Percentiles rank a stretch among this genome's conserved stretches.
Conservation (phyloP, 2,113 vertebrate genomes). For the Hippocampus barbouri region DNA sequence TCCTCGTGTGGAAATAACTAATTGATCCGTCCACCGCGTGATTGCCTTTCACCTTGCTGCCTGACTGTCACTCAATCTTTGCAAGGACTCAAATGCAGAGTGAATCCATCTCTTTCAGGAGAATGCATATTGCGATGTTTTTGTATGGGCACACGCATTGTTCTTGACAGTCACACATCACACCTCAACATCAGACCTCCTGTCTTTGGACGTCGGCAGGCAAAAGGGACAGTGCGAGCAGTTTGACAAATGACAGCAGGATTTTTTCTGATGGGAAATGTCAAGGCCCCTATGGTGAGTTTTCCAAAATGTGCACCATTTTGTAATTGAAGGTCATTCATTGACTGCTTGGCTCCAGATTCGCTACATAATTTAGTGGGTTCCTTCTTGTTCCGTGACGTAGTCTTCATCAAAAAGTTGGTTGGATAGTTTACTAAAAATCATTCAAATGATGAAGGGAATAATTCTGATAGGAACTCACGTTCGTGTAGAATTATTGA, state of each 20-base stretch:
- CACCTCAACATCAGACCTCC: slow-evolving; percentile 34
- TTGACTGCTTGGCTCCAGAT: neutral
- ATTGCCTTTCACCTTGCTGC: slow-evolving; percentile 72
- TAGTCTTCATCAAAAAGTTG: neutral
- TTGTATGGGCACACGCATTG: slow-evolving; percentile 3
- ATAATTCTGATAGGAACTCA: neutral
- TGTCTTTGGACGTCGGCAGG: slow-evolving; percentile 20
- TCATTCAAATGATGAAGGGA: neutral
- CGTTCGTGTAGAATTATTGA: neutral
- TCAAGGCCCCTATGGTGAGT: slow-evolving; percentile 4
- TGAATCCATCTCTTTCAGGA: slow-evolving; percentile 58
- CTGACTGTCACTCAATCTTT: slow-evolving; percentile 63
- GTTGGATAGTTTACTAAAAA: neutral
- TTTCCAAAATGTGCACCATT: neutral
- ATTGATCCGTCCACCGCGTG: slow-evolving; percentile 68
- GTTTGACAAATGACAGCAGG: slow-evolving; percentile 60
- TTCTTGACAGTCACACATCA: slow-evolving; percentile 51
- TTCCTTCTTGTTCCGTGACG: neutral
- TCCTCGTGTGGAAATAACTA: slow-evolving; percentile 61
- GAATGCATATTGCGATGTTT: slow-evolving; percentile 4
- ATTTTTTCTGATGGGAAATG: slow-evolving; percentile 46
- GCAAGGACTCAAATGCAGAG: slow-evolving; percentile 46
- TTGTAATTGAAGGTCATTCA: neutral
- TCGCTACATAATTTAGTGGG: no score
- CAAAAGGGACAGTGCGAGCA: slow-evolving; percentile 31